Evolutionary conservation across 2,113 vertebrate species (phyloP).

Genomic region (Struthio camelus): DNA sequence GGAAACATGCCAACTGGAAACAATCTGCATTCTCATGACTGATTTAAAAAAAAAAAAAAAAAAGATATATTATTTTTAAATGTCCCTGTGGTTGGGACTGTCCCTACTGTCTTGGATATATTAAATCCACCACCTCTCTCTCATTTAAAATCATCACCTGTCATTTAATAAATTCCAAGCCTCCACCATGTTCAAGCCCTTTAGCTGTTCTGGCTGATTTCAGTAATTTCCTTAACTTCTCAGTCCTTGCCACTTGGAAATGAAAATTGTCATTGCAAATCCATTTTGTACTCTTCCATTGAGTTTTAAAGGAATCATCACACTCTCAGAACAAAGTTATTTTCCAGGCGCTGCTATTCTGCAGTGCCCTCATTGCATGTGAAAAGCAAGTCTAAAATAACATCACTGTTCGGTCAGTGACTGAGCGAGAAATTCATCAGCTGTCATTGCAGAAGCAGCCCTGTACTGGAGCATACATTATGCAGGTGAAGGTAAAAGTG

Average conservation of each 20-base stretch:
- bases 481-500: background rate
- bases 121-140: background rate
- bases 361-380: background rate
- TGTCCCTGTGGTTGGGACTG: background rate
- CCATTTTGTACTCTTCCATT: background rate
- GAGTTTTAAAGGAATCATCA: background rate
- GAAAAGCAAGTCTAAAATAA: constrained; percentile 46
- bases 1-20: too few species aligned
- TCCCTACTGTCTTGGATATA: background rate
- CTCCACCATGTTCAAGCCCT: background rate
- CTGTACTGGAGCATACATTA: rapidly evolving
- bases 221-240: constrained; percentile 1
- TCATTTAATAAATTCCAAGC: background rate
- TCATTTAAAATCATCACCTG: background rate
- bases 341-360: constrained; percentile 19
- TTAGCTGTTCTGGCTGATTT: background rate
- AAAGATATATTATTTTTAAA: background rate
- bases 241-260: background rate
- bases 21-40: rapidly evolving
- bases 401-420: constrained; percentile 18
- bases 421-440: background rate
- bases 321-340: background rate
- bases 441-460: background rate
- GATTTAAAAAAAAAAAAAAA: background rate
- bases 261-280: background rate